A percentile compares a stretch with the other conserved stretches of the same genome.
phyloP scores from a whole-genome alignment of 1,140 invertebrate species.

The Aphelenchoides besseyi region DNA sequence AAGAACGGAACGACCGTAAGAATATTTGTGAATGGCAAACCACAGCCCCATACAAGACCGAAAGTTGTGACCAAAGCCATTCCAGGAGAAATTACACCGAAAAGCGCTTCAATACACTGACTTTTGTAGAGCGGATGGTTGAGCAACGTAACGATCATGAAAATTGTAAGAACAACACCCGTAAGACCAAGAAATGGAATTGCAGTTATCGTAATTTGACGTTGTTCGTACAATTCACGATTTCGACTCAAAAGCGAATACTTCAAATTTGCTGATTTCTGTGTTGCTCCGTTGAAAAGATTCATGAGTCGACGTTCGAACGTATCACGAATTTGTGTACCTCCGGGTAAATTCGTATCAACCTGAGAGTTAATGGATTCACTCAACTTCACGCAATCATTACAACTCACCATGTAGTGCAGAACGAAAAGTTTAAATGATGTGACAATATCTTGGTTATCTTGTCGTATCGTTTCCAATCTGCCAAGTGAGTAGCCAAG shows the following conservation, averaged over 20 bases:
- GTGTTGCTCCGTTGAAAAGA: slow-evolving; percentile 41
- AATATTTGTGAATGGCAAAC: slow-evolving; percentile 56
- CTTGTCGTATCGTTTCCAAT: slow-evolving; percentile 19
- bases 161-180: slow-evolving; percentile 42
- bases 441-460: slow-evolving; percentile 37
- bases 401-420: slow-evolving; percentile 57
- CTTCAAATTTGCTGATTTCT: slow-evolving; percentile 42
- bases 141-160: slow-evolving; percentile 55
- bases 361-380: slow-evolving; percentile 34
- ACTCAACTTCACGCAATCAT: slow-evolving; percentile 11
- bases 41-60: slow-evolving; percentile 51
- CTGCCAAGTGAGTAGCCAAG: slow-evolving; percentile 52
- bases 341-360: slow-evolving; percentile 48
- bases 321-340: slow-evolving; percentile 34
- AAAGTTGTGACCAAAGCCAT: slow-evolving; percentile 56
- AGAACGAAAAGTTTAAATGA: slow-evolving; percentile 52
- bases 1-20: slow-evolving; percentile 58
- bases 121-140: slow-evolving; percentile 50
- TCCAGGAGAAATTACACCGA: slow-evolving; percentile 53
- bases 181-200: slow-evolving; percentile 54
- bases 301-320: slow-evolving; percentile 49
- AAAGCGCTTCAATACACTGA: slow-evolving; percentile 56
- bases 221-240: slow-evolving; percentile 55
- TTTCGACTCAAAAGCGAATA: slow-evolving; percentile 51
- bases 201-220: slow-evolving; percentile 48